phyloP scores from a whole-genome alignment of 2,113 vertebrate species.

The Rhizomys pruinosus region DNA sequence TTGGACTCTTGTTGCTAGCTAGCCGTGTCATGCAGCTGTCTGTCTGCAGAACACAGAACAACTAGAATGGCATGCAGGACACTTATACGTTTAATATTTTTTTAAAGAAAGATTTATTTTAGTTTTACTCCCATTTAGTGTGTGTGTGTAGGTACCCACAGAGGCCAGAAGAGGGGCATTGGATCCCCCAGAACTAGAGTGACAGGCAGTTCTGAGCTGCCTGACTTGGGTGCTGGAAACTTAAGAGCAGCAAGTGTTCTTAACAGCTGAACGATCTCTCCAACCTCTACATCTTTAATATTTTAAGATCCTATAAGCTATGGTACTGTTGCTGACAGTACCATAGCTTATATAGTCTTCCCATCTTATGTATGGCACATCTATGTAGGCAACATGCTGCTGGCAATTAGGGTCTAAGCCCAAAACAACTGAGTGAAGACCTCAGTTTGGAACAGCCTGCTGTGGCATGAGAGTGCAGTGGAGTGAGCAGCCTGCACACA shows the following conservation, averaged over 20 bases:
- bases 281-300: neutral
- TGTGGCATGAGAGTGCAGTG: neutral
- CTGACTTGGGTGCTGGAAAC: too few species aligned
- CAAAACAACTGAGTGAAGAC: neutral
- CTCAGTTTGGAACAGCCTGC: neutral
- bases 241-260: neutral
- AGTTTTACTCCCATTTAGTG: neutral
- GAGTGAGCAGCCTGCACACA: neutral
- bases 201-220: neutral
- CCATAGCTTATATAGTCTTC: neutral
- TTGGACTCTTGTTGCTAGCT: neutral
- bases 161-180: neutral
- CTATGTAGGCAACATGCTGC: neutral
- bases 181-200: neutral
- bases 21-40: neutral
- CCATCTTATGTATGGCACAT: neutral
- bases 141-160: neutral
- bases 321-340: too few species aligned
- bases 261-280: neutral
- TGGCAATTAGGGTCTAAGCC: neutral
- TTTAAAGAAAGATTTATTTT: neutral
- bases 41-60: neutral
- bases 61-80: neutral
- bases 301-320: neutral
- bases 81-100: neutral